These are phyloP conservation scores for Epistrophe grossulariae DNA, from an alignment of 2,888 invertebrate genomes.

Conservation along the genomic window DNA sequence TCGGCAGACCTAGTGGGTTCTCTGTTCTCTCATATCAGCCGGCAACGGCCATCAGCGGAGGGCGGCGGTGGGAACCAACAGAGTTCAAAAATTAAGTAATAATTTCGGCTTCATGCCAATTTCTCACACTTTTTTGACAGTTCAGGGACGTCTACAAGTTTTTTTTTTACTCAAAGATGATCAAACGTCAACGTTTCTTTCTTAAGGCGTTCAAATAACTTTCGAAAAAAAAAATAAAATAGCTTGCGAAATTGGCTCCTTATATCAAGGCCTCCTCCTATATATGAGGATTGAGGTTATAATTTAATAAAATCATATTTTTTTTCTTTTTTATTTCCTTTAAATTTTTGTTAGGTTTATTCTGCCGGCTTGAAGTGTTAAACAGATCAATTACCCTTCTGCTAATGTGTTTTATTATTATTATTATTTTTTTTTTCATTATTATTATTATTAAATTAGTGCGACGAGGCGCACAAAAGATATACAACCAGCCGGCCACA, in stretches of 20 bases:
- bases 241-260: constrained; percentile 11
- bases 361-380: constrained; percentile 41
- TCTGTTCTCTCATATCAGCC: not conserved
- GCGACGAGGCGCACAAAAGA: constrained; percentile 37
- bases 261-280: constrained; percentile 26
- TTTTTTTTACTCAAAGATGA: not conserved
- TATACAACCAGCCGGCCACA: constrained; percentile 34
- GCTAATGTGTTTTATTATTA: constrained; percentile 6
- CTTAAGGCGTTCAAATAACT: not conserved
- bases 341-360: not conserved
- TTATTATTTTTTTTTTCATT: not conserved
- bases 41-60: not conserved
- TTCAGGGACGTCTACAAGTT: constrained; percentile 32
- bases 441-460: constrained; percentile 38
- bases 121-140: constrained; percentile 36
- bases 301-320: constrained; percentile 35
- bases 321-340: not conserved
- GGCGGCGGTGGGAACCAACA: not conserved
- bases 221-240: not conserved
- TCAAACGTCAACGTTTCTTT: not conserved
- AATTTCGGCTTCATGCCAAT: constrained; percentile 51
- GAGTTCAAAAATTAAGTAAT: constrained; percentile 25
- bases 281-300: too few species aligned
- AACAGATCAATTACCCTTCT: constrained; percentile 56
- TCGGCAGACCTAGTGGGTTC: constrained; percentile 9